Conservation (phyloP, 1,140 invertebrate genomes). For the Thaumetopoea pityocampa region DNA sequence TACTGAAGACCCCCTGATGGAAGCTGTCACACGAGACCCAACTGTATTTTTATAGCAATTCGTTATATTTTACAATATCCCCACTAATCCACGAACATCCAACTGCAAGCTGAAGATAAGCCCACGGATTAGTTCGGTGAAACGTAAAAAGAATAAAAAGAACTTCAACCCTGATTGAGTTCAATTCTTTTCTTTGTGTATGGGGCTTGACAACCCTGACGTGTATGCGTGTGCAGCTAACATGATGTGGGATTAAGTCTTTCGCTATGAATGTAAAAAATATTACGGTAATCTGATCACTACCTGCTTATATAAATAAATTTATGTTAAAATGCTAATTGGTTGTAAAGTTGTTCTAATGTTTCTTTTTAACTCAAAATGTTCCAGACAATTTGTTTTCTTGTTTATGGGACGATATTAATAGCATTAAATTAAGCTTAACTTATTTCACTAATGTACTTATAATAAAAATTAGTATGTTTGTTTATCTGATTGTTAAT, state of each 20-base stretch:
- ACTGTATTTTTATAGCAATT: slow-evolving; percentile 19
- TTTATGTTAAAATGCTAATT: too few species aligned
- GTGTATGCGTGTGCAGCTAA: slow-evolving; percentile 4
- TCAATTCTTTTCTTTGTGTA: slow-evolving; percentile 28
- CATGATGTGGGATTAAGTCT: slow-evolving; percentile 5
- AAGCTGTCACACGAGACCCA: slow-evolving; percentile 16
- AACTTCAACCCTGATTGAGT: slow-evolving; percentile 41
- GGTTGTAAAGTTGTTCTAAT: too few species aligned
- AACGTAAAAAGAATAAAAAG: slow-evolving; percentile 51
- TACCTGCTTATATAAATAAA: too few species aligned
- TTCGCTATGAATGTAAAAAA: slow-evolving; percentile 3
- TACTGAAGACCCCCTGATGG: slow-evolving; percentile 30
- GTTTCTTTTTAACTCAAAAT: too few species aligned
- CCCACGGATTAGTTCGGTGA: slow-evolving; percentile 47
- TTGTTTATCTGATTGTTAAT: too few species aligned
- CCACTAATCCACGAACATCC: slow-evolving; percentile 25
- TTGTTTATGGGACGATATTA: too few species aligned
- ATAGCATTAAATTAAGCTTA: too few species aligned
- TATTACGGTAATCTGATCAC: too few species aligned
- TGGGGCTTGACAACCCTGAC: slow-evolving; percentile 15
- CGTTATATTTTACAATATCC: slow-evolving; percentile 22
- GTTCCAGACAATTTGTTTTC: too few species aligned
- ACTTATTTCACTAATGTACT: too few species aligned
- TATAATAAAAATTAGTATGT: too few species aligned
- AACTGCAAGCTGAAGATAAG: slow-evolving; percentile 57